Base-by-base conservation (phyloP, 2,797 vertebrate species). In the Enteromius argenteus region DNA sequence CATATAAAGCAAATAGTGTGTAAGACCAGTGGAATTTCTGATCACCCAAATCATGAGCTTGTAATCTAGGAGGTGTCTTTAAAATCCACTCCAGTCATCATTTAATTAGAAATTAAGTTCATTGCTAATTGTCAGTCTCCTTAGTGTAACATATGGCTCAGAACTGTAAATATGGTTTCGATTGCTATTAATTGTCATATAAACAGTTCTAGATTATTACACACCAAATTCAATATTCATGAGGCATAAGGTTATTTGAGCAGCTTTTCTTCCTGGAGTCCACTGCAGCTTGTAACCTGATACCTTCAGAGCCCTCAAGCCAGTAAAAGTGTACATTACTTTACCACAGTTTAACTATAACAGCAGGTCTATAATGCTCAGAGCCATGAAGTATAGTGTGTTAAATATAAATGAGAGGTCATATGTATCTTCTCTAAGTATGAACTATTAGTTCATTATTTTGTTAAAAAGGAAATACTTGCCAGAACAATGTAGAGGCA, bases 71-170 rank as follows among this genome's bases (percentile, higher is more conserved):
- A 58, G 17, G 5, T 3, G 49, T 46, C 30, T 44, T 14, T 35
- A 42, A 5, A 32, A 82, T 74, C 4, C 14, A 73, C n/a, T 49
- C 4, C 4, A 62, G 39, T 73, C 44, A 68, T 19, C 4, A 66
- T 73, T 81, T 82, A 23, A 74, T 51, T 37, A 39, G 3, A 81
- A 73, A 74, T 51, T 14, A 74, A 49, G 3, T 19, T 1, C 39
- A 14, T 78, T 32, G 11, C 35, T 15, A 15, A 42, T 56, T 21
- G 5, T 30, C 6, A 27, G 46, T 21, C 13, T 44, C 14, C 53
- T 60, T 72, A 5, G 1, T 64, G 35, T 14, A 62, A 46, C 14
- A 17, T 71, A 21, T 81, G 15, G 15, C 56, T 77, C 23, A 76
- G 51, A 39, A 8, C 11, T 76, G 27, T 74, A 56, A 37, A 14